These are phyloP conservation scores for Phymanthus crucifer DNA, from an alignment of 92 coral and sea anemone genomes.

Conservation along the genomic window DNA sequence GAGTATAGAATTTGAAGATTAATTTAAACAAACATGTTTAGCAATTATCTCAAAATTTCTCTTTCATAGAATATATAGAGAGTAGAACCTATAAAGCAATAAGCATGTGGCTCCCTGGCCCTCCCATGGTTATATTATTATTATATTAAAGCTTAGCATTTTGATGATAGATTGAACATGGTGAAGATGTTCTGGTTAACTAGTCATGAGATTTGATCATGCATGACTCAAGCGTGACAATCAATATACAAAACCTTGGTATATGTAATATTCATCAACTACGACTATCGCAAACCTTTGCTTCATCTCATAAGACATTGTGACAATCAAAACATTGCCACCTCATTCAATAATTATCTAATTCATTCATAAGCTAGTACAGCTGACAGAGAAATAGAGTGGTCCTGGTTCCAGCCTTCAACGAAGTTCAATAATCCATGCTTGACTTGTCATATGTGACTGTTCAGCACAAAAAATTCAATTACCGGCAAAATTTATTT, in stretches of 20 bases:
- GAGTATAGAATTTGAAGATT: background rate
- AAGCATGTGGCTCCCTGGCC: background rate
- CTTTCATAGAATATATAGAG: background rate
- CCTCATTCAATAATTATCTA: background rate
- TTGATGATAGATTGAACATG: no score
- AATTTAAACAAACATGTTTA: background rate
- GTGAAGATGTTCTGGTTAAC: background rate
- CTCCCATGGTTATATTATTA: background rate
- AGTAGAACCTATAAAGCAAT: background rate
- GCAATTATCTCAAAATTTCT: background rate
- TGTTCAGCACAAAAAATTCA: no score
- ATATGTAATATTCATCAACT: background rate
- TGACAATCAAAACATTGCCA: background rate
- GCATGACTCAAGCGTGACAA: background rate
- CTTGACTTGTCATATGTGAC: background rate
- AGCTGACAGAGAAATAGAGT: background rate
- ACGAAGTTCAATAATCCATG: no score
- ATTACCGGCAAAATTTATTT: no score
- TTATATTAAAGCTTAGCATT: background rate
- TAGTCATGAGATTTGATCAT: background rate
- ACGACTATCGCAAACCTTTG: background rate
- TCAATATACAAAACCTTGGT: background rate
- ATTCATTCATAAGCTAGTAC: background rate
- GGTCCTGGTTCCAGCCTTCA: background rate
- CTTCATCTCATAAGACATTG: background rate